Evolutionary conservation across 2,113 vertebrate species (phyloP).

Genomic region (Melanostigma gelatinosum): DNA sequence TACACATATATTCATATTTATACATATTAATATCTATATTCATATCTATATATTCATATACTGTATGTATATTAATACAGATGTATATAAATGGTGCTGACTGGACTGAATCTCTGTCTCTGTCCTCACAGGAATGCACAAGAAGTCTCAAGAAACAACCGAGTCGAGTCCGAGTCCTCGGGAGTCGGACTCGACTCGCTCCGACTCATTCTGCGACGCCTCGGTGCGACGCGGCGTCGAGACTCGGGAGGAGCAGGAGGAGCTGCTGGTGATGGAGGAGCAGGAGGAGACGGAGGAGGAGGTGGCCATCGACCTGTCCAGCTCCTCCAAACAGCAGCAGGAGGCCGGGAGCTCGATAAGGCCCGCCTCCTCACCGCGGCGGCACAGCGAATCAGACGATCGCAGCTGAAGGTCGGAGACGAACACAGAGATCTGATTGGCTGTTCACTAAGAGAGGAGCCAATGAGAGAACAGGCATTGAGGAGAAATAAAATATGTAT

Average conservation of each 20-base stretch:
- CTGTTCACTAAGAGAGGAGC: constrained; percentile 15
- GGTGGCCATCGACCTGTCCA: constrained; percentile 92
- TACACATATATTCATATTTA: no score
- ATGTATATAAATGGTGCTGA: no score
- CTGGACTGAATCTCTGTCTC: constrained; percentile 17
- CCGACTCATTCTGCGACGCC: constrained; percentile 66
- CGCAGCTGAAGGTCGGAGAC: constrained; percentile 68
- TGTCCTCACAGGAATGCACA: constrained; percentile 91
- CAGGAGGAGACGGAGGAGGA: constrained; percentile 76
- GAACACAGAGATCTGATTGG: constrained; percentile 28
- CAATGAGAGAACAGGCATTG: background rate
- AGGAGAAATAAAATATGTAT: background rate
- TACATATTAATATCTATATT: no score
- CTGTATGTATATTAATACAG: no score
- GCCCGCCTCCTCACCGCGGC: constrained; percentile 39
- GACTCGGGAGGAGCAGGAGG: constrained; percentile 46
- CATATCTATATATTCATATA: no score
- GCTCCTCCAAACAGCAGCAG: constrained; percentile 87
- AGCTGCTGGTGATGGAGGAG: constrained; percentile 36
- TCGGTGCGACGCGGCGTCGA: constrained; percentile 63
- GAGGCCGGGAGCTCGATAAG: constrained; percentile 52
- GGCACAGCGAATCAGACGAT: constrained; percentile 68
- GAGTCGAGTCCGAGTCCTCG: constrained; percentile 83
- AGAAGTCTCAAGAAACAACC: constrained; percentile 83
- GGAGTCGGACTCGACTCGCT: constrained; percentile 75